Percentiles rank a stretch among this genome's conserved stretches.
Evolutionary conservation across 2,888 invertebrate genomes (phyloP).

Genomic region (Drosophila monieri): DNA sequence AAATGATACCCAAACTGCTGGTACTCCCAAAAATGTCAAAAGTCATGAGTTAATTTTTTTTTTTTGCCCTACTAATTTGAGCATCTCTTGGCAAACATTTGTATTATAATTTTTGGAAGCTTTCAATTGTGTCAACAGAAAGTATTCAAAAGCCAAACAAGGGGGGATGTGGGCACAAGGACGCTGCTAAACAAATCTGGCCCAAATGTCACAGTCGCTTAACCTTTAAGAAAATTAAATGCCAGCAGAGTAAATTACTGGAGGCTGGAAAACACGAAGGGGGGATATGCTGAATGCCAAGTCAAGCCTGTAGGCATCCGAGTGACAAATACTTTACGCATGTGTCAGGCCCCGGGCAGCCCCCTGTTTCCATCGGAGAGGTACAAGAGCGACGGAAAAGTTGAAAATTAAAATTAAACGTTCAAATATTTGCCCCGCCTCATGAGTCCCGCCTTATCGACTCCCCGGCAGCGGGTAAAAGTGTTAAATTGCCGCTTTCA

Average conservation of each 20-base stretch:
- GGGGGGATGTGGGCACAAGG: conserved; percentile 7
- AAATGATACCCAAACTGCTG: conserved; percentile 19
- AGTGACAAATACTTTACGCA: conserved; percentile 56
- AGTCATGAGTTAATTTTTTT: conserved; percentile 29
- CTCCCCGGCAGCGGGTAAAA: conserved; percentile 34
- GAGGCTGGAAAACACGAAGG: conserved; percentile 12
- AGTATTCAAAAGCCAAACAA: conserved; percentile 40
- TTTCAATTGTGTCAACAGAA: conserved; percentile 46
- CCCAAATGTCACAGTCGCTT: conserved; percentile 59
- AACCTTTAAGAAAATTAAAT: conserved; percentile 69
- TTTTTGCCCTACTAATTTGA: conserved; percentile 38
- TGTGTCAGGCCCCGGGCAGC: conserved; percentile 46
- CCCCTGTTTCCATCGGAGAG: background rate
- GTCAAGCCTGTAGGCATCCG: conserved; percentile 36
- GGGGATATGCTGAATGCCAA: conserved; percentile 16
- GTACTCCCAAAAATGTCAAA: conserved; percentile 50
- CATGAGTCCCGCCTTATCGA: conserved; percentile 40
- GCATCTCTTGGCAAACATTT: conserved; percentile 47
- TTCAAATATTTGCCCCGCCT: conserved; percentile 61
- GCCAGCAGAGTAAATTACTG: conserved; percentile 53
- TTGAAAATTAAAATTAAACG: conserved; percentile 64
- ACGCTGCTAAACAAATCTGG: conserved; percentile 45
- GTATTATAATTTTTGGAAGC: conserved; percentile 26
- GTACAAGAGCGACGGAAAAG: conserved; percentile 25
- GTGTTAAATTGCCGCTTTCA: conserved; percentile 71